These are phyloP conservation scores for Ophion ellenae DNA, from an alignment of 2,888 invertebrate species.

Conservation along the genomic window DNA sequence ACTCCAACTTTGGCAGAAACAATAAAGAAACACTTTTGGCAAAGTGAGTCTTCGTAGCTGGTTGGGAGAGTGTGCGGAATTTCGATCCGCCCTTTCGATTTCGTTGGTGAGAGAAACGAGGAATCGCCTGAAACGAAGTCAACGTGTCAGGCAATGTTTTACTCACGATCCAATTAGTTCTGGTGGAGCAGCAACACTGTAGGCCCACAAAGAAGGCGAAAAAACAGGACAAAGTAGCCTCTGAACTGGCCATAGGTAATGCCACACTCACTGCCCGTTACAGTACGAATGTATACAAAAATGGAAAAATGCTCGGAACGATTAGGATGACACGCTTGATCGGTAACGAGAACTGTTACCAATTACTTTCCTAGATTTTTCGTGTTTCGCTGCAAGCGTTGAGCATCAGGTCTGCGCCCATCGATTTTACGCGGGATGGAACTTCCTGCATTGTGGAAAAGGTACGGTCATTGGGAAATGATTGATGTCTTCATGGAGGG, in stretches of 20 bases:
- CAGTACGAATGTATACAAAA: not conserved
- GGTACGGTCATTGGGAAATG: too few species aligned
- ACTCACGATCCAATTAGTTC: conserved; percentile 54
- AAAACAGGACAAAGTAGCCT: conserved; percentile 18
- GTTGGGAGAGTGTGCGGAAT: conserved; percentile 14
- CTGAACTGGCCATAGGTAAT: conserved; percentile 37
- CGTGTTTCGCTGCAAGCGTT: not conserved
- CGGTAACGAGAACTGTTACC: not conserved
- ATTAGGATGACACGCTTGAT: not conserved
- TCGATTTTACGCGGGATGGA: not conserved
- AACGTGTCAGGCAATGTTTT: conserved; percentile 21
- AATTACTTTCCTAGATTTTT: not conserved
- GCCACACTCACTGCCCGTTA: conserved; percentile 4
- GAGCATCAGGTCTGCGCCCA: not conserved
- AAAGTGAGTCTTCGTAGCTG: conserved; percentile 27
- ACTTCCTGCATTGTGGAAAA: not conserved
- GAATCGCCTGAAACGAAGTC: conserved; percentile 38
- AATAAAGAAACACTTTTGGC: conserved; percentile 6
- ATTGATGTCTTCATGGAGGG: not conserved
- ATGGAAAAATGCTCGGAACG: not conserved
- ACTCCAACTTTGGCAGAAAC: not conserved
- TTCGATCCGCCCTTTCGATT: conserved; percentile 5
- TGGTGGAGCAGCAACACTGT: conserved; percentile 16
- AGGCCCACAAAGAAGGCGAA: not conserved
- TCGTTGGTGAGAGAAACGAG: conserved; percentile 21